These are phyloP conservation scores for Podocnemis expansa DNA, from an alignment of 2,113 vertebrate genomes.

Conservation along the genomic window DNA sequence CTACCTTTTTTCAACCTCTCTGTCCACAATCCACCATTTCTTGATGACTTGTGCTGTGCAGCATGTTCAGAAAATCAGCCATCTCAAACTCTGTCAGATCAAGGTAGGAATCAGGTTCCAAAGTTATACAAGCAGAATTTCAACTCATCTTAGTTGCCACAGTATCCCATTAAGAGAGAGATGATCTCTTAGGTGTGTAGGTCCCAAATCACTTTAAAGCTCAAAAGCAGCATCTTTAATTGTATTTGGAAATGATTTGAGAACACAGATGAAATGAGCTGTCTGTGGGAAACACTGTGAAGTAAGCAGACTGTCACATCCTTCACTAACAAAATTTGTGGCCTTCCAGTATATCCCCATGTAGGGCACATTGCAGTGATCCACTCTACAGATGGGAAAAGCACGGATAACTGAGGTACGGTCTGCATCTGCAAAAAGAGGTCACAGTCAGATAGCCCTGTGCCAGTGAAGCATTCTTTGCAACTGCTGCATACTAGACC, in stretches of 20 bases:
- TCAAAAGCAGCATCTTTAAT: not conserved
- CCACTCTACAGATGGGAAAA: not conserved
- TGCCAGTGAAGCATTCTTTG: slow-evolving; percentile 3
- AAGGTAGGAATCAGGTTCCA: not conserved
- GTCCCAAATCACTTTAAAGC: not conserved
- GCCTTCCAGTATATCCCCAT: slow-evolving; percentile 1
- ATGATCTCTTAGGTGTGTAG: not conserved
- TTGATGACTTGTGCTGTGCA: not conserved
- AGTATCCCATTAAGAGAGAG: not conserved
- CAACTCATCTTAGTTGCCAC: not conserved
- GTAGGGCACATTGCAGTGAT: not conserved
- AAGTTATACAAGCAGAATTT: not conserved
- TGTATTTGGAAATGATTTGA: not conserved
- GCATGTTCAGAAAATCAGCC: not conserved
- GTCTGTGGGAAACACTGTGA: not conserved
- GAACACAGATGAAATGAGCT: not conserved
- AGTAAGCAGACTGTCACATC: not conserved
- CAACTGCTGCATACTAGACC: not conserved
- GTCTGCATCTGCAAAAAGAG: not conserved
- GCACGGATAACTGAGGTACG: not conserved
- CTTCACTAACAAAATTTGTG: not conserved
- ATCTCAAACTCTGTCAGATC: not conserved
- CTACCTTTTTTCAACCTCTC: not conserved
- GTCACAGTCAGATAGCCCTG: not conserved
- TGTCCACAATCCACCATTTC: not conserved